Evolutionary conservation across 2,888 invertebrate genomes (phyloP).

Genomic region (Sinopyrophorus schimmeli): DNA sequence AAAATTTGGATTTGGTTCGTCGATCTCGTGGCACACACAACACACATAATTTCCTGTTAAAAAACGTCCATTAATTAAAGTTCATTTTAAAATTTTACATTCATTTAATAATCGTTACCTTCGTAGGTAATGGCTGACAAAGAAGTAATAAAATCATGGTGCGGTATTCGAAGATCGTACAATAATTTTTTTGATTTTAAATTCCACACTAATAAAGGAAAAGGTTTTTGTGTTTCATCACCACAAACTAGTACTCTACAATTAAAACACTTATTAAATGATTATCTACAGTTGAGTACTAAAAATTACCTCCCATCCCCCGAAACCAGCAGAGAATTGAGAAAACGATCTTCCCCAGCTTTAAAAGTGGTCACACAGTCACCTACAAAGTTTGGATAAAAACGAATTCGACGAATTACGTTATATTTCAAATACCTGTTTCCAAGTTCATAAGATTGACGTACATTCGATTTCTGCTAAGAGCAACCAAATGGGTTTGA

Average conservation of each 20-base stretch:
- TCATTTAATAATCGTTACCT: conserved; percentile 55
- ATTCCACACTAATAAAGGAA: conserved; percentile 88
- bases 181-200: conserved; percentile 79
- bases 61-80: background rate
- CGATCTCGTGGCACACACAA: conserved; percentile 69
- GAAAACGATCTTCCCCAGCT: conserved; percentile 86
- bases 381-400: conserved; percentile 60
- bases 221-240: conserved; percentile 91
- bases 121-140: conserved; percentile 84
- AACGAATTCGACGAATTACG: conserved; percentile 5
- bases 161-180: conserved; percentile 85
- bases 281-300: background rate
- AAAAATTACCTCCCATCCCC: conserved; percentile 76
- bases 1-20: conserved; percentile 83
- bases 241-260: conserved; percentile 87
- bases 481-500: conserved; percentile 75
- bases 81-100: background rate
- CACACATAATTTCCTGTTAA: conserved; percentile 69
- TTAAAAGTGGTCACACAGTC: conserved; percentile 87
- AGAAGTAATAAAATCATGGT: conserved; percentile 85
- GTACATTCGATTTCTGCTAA: conserved; percentile 86
- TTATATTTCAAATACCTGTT: conserved; percentile 68
- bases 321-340: conserved; percentile 84
- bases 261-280: conserved; percentile 37
- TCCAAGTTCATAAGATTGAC: conserved; percentile 85